Conservation (phyloP, 2,888 invertebrate genomes). For the Invenusta paracnida region DNA sequence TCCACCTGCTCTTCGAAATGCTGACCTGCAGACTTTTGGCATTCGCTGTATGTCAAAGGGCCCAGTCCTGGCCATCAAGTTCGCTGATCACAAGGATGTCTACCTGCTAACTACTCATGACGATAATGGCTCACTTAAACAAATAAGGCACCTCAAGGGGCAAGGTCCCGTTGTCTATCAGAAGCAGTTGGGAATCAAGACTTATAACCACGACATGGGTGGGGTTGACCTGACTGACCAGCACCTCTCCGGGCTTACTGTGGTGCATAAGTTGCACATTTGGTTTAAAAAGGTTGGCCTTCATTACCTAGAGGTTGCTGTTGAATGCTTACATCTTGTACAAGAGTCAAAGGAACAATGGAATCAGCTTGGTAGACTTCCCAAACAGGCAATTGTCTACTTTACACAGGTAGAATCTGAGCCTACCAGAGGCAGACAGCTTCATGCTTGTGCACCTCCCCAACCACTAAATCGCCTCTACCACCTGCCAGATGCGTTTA, state of each 20-base stretch:
- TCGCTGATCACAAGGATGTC: background rate
- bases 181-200: background rate
- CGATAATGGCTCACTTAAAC: background rate
- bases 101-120: background rate
- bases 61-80: background rate
- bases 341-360: no score
- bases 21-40: background rate
- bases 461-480: background rate
- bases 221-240: constrained; percentile 11
- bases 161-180: background rate
- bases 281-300: background rate
- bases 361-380: background rate
- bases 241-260: background rate
- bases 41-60: background rate
- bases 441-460: background rate
- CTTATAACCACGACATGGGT: background rate
- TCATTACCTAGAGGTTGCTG: background rate
- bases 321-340: no score
- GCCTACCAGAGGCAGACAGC: background rate
- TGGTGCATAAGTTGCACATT: background rate
- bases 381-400: background rate
- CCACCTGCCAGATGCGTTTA: background rate
- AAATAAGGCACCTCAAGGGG: background rate
- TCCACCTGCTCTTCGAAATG: background rate
- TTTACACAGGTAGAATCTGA: background rate